phyloP scores from a whole-genome alignment of 1,140 invertebrate genomes.

The Drosophila chauvacae region DNA sequence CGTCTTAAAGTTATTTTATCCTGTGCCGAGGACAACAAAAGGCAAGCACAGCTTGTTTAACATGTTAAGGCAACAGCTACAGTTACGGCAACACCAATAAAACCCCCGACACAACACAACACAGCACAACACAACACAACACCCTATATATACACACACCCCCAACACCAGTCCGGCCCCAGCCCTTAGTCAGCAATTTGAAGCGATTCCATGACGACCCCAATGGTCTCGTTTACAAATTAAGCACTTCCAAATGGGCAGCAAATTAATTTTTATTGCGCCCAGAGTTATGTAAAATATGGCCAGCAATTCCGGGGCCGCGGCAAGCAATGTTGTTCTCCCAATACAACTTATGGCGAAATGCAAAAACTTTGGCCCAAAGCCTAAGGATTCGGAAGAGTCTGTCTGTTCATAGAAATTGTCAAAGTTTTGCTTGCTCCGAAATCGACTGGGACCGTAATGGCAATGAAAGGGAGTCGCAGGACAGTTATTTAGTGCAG shows the following conservation, averaged over 20 bases:
- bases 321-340: constrained; percentile 10
- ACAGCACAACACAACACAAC: neutral
- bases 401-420: constrained; percentile 60
- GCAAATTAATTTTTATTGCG: constrained; percentile 83
- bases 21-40: constrained; percentile 23
- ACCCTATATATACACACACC: neutral
- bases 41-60: constrained; percentile 50
- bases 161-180: neutral
- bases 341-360: constrained; percentile 31
- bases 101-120: constrained; percentile 12
- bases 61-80: constrained; percentile 51
- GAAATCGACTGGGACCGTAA: constrained; percentile 41
- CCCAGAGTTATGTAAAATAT: constrained; percentile 80
- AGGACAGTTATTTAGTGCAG: constrained; percentile 73
- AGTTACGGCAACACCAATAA: constrained; percentile 25
- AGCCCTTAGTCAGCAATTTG: constrained; percentile 53
- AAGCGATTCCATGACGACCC: constrained; percentile 60
- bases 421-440: constrained; percentile 63
- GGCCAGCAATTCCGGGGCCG: constrained; percentile 29
- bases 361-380: constrained; percentile 65
- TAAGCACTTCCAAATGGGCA: constrained; percentile 81
- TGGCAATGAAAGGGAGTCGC: neutral
- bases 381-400: constrained; percentile 18
- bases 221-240: constrained; percentile 81
- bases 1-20: constrained; percentile 42